Base-by-base conservation (phyloP, 2,888 invertebrate genomes). In the Eudemis profundana region DNA sequence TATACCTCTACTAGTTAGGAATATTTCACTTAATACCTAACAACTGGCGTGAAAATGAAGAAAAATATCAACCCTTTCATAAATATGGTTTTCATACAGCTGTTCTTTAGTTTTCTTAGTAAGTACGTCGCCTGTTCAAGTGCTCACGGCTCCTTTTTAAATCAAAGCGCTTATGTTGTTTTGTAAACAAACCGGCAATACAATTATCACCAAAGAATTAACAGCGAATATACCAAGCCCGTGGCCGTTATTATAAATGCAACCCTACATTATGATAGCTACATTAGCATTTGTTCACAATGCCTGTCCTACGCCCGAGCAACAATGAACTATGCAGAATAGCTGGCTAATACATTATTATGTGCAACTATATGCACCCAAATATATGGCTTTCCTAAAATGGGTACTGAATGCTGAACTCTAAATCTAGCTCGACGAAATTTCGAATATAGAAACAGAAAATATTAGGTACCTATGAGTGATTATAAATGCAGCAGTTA, bases 221-320 rank as follows among this genome's bases (percentile, higher is more conserved):
- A 60, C 47, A 53, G 19, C 53, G 51, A 23, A 63, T 29, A 47
- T 40, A 38, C 21, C 54, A 56, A 42, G 50, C 60, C 46, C 47
- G 62, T 29, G 51, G 15, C n/a, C 14, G 51, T 46, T 42, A 15
- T 44, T 50, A 53, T 40, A 59, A 60, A 65, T 65, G 60, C 60
- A 47, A 53, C 46, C 62, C 66, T 61, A 61, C 66, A 69, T 69
- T 69, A 71, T 68, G 70, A 71, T 72, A 68, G 59, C 63, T 56
- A 57, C 49, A 85, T 86, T 85, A 83, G 83, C 83, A 85, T 85
- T 85, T 83, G 79, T 82, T 80, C 81, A 79, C 81, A 81, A 80
- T 69, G 67, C 61, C 56, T 66, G 50, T 51, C 59, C 59, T 33
- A 70, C 68, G 70, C 72, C 68, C 46, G 67, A 61, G 61, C 65